Conservation (phyloP, 2,113 vertebrate species). For the Natator depressus region DNA sequence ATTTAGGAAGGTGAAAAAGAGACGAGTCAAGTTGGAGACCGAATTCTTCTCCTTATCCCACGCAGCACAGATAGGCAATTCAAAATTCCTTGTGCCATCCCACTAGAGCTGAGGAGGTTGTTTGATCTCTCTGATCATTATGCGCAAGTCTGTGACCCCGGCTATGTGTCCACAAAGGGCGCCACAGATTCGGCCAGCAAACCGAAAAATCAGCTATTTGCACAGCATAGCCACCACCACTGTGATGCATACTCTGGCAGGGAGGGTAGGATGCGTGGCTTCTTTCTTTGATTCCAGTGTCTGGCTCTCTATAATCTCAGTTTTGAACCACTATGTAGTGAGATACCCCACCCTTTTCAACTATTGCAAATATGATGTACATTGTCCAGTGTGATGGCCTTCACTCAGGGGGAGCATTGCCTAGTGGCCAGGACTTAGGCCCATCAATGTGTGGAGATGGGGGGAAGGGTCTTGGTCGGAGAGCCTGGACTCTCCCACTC, state of each 20-base stretch:
- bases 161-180: background rate
- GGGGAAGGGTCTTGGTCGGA: background rate
- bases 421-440: background rate
- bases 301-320: background rate
- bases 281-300: background rate
- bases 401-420: background rate
- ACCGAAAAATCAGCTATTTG: background rate
- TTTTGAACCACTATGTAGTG: background rate
- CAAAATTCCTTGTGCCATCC: background rate
- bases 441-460: background rate
- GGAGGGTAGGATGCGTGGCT: background rate
- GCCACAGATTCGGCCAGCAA: background rate
- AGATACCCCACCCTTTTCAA: background rate
- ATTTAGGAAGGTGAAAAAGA: conserved; percentile 40
- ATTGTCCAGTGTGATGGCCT: background rate
- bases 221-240: background rate
- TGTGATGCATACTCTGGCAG: background rate
- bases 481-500: background rate
- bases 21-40: background rate
- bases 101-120: background rate
- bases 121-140: background rate
- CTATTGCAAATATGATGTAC: background rate
- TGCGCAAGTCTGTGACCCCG: background rate
- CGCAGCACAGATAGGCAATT: background rate
- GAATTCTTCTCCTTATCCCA: background rate